Evolutionary conservation across 1,140 invertebrate species (phyloP).

Genomic region (Ptiloglossa arizonensis): DNA sequence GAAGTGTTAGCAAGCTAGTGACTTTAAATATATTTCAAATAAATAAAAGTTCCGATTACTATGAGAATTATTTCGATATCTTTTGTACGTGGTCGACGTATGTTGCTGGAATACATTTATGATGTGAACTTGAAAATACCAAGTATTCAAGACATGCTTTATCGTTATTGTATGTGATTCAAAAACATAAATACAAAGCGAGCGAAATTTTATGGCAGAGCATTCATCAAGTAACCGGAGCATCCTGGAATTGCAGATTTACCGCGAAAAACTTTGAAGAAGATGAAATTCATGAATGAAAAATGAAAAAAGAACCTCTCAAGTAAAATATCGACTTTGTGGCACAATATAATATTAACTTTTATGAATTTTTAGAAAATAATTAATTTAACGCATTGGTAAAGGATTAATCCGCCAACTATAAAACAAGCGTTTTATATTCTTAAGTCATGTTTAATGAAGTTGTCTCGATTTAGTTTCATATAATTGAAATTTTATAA

Average conservation of each 20-base stretch:
- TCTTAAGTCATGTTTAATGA: no score
- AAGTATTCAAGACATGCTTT: constrained; percentile 27
- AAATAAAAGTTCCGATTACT: background rate
- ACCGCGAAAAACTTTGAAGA: background rate
- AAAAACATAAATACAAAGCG: constrained; percentile 37
- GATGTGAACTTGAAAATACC: constrained; percentile 17
- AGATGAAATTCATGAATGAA: background rate
- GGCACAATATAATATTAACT: no score
- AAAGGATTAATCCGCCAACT: no score
- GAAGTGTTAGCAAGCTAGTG: no score
- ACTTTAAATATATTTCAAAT: no score
- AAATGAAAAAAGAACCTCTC: no score
- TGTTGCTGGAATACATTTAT: background rate
- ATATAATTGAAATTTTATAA: no score
- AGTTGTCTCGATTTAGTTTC: no score
- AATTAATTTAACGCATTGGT: no score
- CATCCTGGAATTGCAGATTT: background rate
- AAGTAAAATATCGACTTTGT: no score
- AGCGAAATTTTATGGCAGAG: constrained; percentile 53
- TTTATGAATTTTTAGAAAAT: no score
- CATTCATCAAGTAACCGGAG: constrained; percentile 27
- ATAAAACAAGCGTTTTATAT: no score
- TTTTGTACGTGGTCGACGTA: background rate
- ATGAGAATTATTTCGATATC: background rate
- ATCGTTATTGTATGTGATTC: constrained; percentile 28